These are phyloP conservation scores for Erebia ligea DNA, from an alignment of 2,888 invertebrate genomes.

Conservation along the genomic window DNA sequence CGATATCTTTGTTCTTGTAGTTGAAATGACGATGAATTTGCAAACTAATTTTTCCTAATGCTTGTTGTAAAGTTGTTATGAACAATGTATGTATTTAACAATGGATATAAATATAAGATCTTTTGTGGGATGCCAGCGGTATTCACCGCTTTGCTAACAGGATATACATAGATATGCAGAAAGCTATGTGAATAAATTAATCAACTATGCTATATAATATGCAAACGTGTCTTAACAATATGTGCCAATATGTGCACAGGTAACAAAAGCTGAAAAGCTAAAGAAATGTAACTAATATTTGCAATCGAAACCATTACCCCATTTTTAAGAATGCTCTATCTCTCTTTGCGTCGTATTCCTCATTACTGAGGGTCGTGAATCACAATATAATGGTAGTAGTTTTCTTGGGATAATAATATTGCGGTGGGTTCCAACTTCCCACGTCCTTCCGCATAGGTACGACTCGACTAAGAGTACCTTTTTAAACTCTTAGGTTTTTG, in stretches of 20 bases:
- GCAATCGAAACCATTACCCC: constrained; percentile 41
- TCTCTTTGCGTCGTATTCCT: too few relatives aligned
- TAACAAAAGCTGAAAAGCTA: constrained; percentile 8
- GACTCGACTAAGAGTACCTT: too few relatives aligned
- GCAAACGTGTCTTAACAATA: constrained; percentile 40
- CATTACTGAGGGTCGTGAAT: too few relatives aligned
- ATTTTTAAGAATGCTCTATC: constrained; percentile 4
- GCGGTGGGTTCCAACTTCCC: too few relatives aligned
- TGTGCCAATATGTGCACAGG: constrained; percentile 37
- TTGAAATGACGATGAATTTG: background rate
- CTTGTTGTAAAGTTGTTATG: constrained; percentile 31
- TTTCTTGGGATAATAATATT: too few relatives aligned
- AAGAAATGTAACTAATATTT: constrained; percentile 37
- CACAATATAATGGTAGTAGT: too few relatives aligned
- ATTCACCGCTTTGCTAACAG: constrained; percentile 33
- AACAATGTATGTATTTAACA: constrained; percentile 9
- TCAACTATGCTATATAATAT: constrained; percentile 39
- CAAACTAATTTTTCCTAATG: constrained; percentile 35
- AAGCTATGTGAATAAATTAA: constrained; percentile 35
- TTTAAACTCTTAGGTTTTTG: too few relatives aligned
- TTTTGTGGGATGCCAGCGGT: constrained; percentile 20
- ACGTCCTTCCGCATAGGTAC: too few relatives aligned
- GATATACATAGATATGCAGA: constrained; percentile 31
- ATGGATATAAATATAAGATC: background rate
- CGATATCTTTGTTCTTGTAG: background rate